phyloP scores from a whole-genome alignment of 1,140 invertebrate genomes.

The Drosophila azteca region DNA sequence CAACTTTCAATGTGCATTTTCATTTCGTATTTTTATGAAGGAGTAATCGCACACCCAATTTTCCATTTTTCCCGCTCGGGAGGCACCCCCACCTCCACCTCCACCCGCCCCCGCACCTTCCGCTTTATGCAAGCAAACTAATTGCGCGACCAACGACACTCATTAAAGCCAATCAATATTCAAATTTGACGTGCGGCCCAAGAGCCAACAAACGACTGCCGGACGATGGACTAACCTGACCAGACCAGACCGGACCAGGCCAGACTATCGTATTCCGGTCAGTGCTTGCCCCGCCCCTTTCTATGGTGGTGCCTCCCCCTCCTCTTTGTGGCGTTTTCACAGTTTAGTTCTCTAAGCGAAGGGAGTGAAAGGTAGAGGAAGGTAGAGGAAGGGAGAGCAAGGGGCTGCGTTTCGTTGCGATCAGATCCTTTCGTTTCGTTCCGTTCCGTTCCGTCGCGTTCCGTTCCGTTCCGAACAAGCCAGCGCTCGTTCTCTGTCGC shows the following conservation, averaged over 20 bases:
- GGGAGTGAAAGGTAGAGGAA: background rate
- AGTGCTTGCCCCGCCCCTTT: constrained; percentile 12
- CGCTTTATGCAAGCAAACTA: constrained; percentile 27
- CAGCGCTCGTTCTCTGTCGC: too few species aligned
- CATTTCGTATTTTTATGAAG: background rate
- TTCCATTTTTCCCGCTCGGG: too few species aligned
- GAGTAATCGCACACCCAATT: background rate
- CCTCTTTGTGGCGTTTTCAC: constrained; percentile 63
- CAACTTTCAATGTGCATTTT: background rate
- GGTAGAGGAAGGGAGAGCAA: too few species aligned
- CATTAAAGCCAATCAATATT: constrained; percentile 81
- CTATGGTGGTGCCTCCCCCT: too few species aligned
- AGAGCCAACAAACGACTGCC: background rate
- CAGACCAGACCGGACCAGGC: background rate
- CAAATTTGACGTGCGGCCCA: constrained; percentile 59
- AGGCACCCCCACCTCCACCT: too few species aligned
- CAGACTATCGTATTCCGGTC: constrained; percentile 26
- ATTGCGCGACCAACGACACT: constrained; percentile 70
- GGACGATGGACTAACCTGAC: too few species aligned
- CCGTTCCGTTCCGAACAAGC: constrained; percentile 54
- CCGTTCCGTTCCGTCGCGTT: constrained; percentile 57
- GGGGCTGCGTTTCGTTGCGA: constrained; percentile 7
- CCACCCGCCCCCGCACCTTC: too few species aligned
- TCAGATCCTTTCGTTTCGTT: constrained; percentile 46
- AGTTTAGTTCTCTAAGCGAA: constrained; percentile 73